phyloP scores from a whole-genome alignment of 2,888 invertebrate species.

The Netelia inedita region DNA sequence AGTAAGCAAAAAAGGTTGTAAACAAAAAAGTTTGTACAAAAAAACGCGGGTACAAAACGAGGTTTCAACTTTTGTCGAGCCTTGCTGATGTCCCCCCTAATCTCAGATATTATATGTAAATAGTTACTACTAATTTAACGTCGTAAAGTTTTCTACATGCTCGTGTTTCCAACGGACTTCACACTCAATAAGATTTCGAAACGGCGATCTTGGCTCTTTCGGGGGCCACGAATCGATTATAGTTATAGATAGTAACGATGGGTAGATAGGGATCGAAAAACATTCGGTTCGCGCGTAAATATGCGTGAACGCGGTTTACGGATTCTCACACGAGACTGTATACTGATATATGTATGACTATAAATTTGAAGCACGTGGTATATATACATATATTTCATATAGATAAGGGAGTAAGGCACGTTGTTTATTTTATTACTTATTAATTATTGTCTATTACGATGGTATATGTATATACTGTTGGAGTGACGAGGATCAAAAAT shows the following conservation, averaged over 20 bases:
- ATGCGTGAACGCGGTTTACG: conserved; percentile 14
- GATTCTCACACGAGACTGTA: background rate
- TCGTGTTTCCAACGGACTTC: background rate
- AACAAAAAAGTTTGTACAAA: no score
- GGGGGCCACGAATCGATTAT: conserved; percentile 26
- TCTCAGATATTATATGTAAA: no score
- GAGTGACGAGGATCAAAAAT: no score
- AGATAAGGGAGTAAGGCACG: no score
- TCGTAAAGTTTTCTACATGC: background rate
- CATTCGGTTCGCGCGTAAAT: background rate
- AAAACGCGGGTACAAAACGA: no score
- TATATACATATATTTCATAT: no score
- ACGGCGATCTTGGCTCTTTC: background rate
- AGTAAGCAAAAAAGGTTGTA: no score
- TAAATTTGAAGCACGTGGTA: background rate
- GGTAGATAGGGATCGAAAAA: background rate
- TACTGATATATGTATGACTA: background rate
- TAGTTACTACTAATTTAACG: background rate
- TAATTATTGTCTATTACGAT: no score
- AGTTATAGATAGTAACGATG: conserved; percentile 33
- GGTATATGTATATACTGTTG: no score
- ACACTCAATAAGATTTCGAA: conserved; percentile 1
- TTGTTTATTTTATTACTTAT: no score
- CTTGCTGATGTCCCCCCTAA: no score
- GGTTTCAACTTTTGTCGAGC: no score